These are phyloP conservation scores for Herpetotheres cachinnans DNA, from an alignment of 2,113 vertebrate species.

Conservation along the genomic window DNA sequence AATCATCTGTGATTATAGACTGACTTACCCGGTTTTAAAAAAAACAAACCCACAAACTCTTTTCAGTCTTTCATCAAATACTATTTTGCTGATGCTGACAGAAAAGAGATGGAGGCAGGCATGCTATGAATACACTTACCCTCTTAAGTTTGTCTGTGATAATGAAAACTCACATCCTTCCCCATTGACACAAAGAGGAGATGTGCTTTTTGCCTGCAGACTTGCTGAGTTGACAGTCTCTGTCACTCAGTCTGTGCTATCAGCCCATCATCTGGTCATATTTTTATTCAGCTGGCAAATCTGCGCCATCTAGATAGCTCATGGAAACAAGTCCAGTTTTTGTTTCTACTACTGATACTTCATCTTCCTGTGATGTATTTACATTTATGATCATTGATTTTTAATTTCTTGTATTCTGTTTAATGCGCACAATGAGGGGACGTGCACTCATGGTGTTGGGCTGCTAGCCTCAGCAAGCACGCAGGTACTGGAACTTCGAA, in stretches of 20 bases:
- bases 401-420: background rate
- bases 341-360: background rate
- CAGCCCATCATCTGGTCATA: background rate
- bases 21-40: background rate
- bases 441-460: rapidly evolving
- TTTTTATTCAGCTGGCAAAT: background rate
- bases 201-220: background rate
- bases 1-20: background rate
- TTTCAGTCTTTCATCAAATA: background rate
- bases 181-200: background rate
- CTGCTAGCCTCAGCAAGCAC: background rate
- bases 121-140: background rate
- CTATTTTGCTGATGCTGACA: background rate
- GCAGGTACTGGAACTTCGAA: background rate
- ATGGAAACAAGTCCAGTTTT: background rate
- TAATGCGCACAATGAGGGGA: background rate
- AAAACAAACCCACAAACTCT: background rate
- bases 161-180: background rate
- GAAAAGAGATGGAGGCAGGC: background rate
- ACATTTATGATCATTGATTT: background rate
- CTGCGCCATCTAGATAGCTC: background rate
- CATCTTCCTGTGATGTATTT: background rate
- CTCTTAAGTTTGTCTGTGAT: background rate
- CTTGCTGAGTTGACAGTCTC: background rate
- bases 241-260: background rate